phyloP scores from a whole-genome alignment of 1,140 invertebrate species.

The Agrypnia vestita region DNA sequence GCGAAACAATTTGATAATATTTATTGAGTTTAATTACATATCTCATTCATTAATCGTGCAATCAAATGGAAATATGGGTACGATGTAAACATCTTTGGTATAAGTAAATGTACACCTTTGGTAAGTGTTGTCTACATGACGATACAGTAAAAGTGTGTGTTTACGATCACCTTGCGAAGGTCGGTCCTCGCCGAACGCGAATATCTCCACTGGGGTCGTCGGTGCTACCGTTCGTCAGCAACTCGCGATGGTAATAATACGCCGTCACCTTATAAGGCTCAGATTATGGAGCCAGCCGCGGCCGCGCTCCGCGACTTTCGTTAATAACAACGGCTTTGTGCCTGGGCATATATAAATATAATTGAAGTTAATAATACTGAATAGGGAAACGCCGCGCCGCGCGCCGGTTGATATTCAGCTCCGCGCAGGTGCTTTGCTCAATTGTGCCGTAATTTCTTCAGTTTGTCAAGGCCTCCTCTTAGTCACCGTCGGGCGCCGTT shows the following conservation, averaged over 20 bases:
- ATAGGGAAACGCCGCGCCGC: constrained; percentile 44
- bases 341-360: constrained; percentile 19
- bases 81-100: no score
- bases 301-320: constrained; percentile 25
- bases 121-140: no score
- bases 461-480: constrained; percentile 21
- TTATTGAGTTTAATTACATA: no score
- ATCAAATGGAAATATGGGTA: no score
- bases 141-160: neutral
- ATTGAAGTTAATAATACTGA: constrained; percentile 37
- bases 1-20: no score
- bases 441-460: constrained; percentile 17
- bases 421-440: constrained; percentile 27
- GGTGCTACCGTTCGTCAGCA: neutral
- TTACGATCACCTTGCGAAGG: neutral
- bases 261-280: constrained; percentile 25
- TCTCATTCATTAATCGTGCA: no score
- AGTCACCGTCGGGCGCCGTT: constrained; percentile 33
- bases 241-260: constrained; percentile 1
- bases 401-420: constrained; percentile 30
- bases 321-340: constrained; percentile 11
- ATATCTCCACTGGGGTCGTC: neutral
- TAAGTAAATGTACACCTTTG: no score
- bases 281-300: constrained; percentile 25
- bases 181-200: no score